Conservation (phyloP, 2,888 invertebrate species). For the Sericinus montela region DNA sequence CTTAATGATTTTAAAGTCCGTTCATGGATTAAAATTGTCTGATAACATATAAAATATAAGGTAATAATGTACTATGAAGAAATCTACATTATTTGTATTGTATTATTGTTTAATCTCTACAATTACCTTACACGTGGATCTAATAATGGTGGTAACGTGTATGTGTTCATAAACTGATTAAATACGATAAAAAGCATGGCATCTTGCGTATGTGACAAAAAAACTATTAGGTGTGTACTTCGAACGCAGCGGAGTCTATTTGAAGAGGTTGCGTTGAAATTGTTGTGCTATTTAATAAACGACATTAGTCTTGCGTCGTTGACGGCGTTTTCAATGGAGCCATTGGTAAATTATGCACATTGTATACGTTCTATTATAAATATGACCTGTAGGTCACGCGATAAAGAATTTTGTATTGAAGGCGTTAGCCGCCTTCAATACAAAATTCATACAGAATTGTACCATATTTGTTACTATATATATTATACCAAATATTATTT, state of each 20-base stretch:
- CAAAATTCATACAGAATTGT: no score
- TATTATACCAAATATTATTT: no score
- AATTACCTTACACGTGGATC: no score
- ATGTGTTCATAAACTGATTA: not conserved
- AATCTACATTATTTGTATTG: no score
- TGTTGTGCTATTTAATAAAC: slow-evolving; percentile 16
- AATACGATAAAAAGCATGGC: slow-evolving; percentile 12
- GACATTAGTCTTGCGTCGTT: slow-evolving; percentile 28
- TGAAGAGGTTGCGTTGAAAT: slow-evolving; percentile 18
- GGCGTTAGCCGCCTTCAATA: no score
- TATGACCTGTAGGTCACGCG: slow-evolving; percentile 37
- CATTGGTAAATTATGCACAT: slow-evolving; percentile 44
- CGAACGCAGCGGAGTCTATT: slow-evolving; percentile 4
- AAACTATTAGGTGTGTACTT: slow-evolving; percentile 7
- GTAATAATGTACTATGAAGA: no score
- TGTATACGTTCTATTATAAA: slow-evolving; percentile 39
- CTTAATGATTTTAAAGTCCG: no score
- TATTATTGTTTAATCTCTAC: no score
- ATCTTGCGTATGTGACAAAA: slow-evolving; percentile 5
- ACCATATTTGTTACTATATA: no score
- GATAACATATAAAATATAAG: no score
- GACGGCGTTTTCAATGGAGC: slow-evolving; percentile 36
- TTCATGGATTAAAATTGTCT: no score
- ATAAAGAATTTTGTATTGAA: slow-evolving; percentile 21
- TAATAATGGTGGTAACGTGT: not conserved